phyloP scores from a whole-genome alignment of 2,113 vertebrate genomes.

The Stomatorhinus ivindoensis region DNA sequence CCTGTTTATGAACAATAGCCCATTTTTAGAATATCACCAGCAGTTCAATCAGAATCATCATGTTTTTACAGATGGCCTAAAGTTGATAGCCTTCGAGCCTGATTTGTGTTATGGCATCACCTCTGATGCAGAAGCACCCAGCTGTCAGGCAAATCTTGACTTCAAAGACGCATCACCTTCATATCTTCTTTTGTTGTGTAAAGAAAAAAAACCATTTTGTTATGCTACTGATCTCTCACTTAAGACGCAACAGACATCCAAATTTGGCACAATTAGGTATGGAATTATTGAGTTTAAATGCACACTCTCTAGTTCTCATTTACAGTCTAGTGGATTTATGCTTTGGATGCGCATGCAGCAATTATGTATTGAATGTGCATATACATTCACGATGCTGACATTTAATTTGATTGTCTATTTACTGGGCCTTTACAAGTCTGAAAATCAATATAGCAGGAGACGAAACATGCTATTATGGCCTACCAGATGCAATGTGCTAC shows the following conservation, averaged over 20 bases:
- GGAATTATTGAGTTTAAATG: not conserved
- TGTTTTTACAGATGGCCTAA: not conserved
- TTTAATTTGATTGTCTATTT: not conserved
- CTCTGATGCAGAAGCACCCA: not conserved
- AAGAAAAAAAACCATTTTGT: not conserved
- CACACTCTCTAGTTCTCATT: not conserved
- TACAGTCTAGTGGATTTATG: not conserved
- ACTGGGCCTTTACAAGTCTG: not conserved
- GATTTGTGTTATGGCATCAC: not conserved
- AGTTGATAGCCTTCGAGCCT: not conserved
- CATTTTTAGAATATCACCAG: not conserved
- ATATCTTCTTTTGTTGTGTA: not conserved
- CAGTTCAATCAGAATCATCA: not conserved
- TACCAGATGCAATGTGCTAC: not conserved
- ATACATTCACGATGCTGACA: not conserved
- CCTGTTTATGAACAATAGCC: not conserved
- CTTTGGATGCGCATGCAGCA: not conserved
- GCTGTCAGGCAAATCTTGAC: not conserved
- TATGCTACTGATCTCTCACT: not conserved
- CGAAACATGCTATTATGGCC: not conserved
- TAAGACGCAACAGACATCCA: not conserved
- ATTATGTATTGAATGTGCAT: not conserved
- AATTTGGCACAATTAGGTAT: not conserved
- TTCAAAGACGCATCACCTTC: not conserved
- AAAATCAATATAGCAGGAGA: constrained; percentile 1